phyloP scores from a whole-genome alignment of 1,140 invertebrate genomes.

The Neodiprion lecontei region DNA sequence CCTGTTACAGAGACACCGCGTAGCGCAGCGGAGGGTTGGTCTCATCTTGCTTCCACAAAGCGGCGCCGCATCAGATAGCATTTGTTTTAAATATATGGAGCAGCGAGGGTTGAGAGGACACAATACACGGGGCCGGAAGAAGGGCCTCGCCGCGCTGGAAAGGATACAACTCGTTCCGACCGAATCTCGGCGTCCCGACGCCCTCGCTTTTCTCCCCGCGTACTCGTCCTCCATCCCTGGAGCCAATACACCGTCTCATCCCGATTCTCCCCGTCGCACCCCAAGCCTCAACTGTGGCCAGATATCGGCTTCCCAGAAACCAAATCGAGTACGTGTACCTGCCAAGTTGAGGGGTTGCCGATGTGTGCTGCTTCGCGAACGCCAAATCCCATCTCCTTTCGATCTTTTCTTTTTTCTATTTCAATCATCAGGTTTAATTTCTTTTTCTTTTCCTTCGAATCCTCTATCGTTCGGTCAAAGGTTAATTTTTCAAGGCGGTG shows the following conservation, averaged over 20 bases:
- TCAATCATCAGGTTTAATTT: constrained; percentile 30
- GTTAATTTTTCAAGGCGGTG: constrained; percentile 27
- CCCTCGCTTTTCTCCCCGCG: not conserved
- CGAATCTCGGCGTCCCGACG: not conserved
- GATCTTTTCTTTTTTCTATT: constrained; percentile 21
- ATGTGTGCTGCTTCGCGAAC: constrained; percentile 34
- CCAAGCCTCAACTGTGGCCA: constrained; percentile 51
- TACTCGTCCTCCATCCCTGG: constrained; percentile 18
- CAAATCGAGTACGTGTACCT: constrained; percentile 41
- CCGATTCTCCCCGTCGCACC: constrained; percentile 25
- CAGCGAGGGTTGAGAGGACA: constrained; percentile 38
- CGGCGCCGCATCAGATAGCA: constrained; percentile 60
- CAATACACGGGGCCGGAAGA: constrained; percentile 24
- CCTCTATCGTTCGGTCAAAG: constrained; percentile 16
- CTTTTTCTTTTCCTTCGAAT: constrained; percentile 15
- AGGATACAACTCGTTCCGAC: constrained; percentile 36
- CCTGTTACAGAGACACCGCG: constrained; percentile 38
- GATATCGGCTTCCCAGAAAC: constrained; percentile 63
- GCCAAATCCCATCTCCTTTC: constrained; percentile 17
- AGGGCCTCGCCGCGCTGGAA: constrained; percentile 23
- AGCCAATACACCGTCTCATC: constrained; percentile 31
- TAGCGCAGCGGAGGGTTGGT: constrained; percentile 35
- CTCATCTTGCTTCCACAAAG: constrained; percentile 57
- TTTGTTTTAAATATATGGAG: constrained; percentile 62
- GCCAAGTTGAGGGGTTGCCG: constrained; percentile 13